Percentiles rank a stretch among this genome's conserved stretches.
These are phyloP conservation scores for Magallana angulata DNA, from an alignment of 1,140 invertebrate species.

Conservation along the genomic window DNA sequence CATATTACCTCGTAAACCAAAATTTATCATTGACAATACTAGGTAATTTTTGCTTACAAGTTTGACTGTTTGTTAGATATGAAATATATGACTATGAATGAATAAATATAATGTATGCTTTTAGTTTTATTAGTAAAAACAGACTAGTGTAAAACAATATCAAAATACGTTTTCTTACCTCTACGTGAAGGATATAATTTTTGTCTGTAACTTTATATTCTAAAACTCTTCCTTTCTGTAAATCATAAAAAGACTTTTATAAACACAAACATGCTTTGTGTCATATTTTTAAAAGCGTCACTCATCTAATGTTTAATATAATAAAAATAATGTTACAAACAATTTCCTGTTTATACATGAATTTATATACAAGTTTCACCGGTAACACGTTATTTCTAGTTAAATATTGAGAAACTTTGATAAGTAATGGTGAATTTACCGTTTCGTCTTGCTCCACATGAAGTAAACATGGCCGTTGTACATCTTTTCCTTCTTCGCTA, in stretches of 20 bases:
- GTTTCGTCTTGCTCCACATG: not conserved
- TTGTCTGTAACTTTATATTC: not conserved
- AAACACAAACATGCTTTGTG: not conserved
- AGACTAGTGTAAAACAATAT: too few relatives aligned
- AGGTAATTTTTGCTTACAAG: not conserved
- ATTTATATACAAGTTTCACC: too few relatives aligned
- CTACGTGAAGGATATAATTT: not conserved
- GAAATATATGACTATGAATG: not conserved
- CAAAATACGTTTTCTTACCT: not conserved
- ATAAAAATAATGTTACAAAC: too few relatives aligned
- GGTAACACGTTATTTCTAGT: not conserved
- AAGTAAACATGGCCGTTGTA: not conserved
- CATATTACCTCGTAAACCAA: too few relatives aligned
- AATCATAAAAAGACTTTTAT: not conserved
- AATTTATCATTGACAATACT: too few relatives aligned
- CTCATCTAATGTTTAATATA: too few relatives aligned
- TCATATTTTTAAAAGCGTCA: too few relatives aligned
- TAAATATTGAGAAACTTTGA: too few relatives aligned
- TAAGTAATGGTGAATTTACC: not conserved
- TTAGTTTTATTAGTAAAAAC: not conserved
- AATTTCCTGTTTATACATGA: not conserved
- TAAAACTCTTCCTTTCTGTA: not conserved
- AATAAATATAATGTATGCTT: not conserved
- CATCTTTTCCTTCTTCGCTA: too few relatives aligned
- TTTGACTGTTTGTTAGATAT: not conserved